Evolutionary conservation across 2,888 invertebrate species (phyloP), one percentile per base, ranked within the genome.

Genomic region (Monochamus alternatus): DNA sequence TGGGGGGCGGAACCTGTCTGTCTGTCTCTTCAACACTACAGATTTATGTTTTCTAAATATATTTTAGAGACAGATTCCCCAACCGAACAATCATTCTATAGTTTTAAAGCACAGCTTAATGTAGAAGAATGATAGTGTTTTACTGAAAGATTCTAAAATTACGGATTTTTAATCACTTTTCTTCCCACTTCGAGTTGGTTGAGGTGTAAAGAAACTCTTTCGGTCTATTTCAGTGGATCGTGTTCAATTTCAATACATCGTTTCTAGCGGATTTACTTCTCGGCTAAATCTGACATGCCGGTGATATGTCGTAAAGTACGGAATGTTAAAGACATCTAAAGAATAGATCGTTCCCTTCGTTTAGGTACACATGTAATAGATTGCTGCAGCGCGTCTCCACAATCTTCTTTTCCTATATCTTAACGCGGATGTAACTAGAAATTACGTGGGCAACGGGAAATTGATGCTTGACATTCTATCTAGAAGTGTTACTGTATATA

Each of bases 361-460:
- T 70, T 9, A 47, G 77, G 38, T 38, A 77, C 73, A 22, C 22
- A 22, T 0, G 22, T 22, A 79, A 79, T 75, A 68, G 70, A 79
- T 75, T 74, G 75, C 74, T 75, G 74, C 69, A 72, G 74, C 75
- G 67, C 64, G 64, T 73, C 72, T 72, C 44, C 74, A 63, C 74
- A 71, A 69, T 76, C 68, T 70, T 66, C 72, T 66, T 64, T 71
- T 71, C 59, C 51, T 60, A 62, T 74, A 78, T 62, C 44, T 55
- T 63, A 58, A 76, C 74, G 70, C 76, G 69, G 63, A 68, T 71
- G 64, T 67, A 78, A 76, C 73, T 75, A 67, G 78, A 76, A 76
- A 78, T 78, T 66, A 76, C 70, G 78, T 78, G 72, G 78, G 76
- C 76, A 76, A 74, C 38, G 32, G 63, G 59, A 74, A 68, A 32